Percentiles rank a stretch among this genome's conserved stretches.
These are phyloP conservation scores for Cisticola juncidis DNA, from an alignment of 2,113 vertebrate species.

Conservation along the genomic window DNA sequence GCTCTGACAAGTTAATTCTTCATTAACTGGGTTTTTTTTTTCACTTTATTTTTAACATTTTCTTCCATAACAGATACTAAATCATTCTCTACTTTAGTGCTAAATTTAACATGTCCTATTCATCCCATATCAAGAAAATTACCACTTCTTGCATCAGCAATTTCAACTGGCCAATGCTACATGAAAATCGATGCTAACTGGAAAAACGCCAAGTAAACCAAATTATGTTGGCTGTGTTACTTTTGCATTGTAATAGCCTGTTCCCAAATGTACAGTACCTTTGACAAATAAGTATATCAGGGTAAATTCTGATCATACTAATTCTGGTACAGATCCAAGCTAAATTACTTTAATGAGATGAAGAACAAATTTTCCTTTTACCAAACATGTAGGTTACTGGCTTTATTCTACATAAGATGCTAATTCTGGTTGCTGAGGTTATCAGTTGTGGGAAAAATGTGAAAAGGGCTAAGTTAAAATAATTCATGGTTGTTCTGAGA, in stretches of 20 bases:
- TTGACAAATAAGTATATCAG: neutral
- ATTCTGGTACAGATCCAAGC: neutral
- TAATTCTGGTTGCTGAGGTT: neutral
- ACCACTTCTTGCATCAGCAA: conserved; percentile 9
- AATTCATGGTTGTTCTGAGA: neutral
- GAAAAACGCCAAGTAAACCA: neutral
- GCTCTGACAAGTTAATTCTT: conserved; percentile 8
- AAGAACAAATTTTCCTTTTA: neutral
- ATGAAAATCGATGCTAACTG: neutral
- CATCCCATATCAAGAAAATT: conserved; percentile 12
- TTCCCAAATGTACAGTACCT: neutral
- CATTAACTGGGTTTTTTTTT: neutral
- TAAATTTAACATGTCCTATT: conserved; percentile 20
- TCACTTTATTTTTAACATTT: neutral
- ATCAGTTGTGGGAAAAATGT: neutral
- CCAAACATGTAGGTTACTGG: neutral
- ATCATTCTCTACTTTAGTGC: neutral
- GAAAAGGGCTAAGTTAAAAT: neutral
- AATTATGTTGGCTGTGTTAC: neutral
- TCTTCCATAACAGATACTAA: neutral
- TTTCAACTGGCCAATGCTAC: neutral
- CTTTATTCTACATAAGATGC: neutral
- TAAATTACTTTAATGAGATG: neutral
- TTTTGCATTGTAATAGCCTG: neutral
- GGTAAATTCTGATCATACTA: neutral